These are phyloP conservation scores for Pitta sordida DNA, from an alignment of 2,113 vertebrate species.

Conservation along the genomic window DNA sequence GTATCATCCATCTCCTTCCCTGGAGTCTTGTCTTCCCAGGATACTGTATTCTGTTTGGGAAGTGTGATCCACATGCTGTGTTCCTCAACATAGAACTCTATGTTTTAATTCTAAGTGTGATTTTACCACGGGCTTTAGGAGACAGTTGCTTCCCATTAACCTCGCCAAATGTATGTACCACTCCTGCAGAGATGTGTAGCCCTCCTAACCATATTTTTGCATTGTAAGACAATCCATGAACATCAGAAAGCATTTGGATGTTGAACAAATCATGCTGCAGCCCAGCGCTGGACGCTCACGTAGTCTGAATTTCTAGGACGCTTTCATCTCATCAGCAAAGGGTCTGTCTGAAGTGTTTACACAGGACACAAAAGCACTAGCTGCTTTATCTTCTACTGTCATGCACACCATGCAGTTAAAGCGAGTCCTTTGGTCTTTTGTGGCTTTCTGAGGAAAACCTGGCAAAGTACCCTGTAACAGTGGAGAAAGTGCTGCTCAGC, in stretches of 20 bases:
- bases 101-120: not conserved
- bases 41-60: not conserved
- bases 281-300: not conserved
- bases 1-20: not conserved
- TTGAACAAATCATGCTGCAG: not conserved
- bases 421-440: not conserved
- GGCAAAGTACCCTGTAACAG: not conserved
- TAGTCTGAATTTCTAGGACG: not conserved
- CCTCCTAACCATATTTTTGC: not conserved
- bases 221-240: not conserved
- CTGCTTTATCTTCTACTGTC: not conserved
- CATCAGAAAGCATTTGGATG: not conserved
- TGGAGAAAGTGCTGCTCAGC: accelerated
- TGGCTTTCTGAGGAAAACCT: not conserved
- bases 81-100: not conserved
- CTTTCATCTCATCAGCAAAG: not conserved
- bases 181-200: not conserved
- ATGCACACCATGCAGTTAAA: accelerated
- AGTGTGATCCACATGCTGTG: not conserved
- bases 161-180: not conserved
- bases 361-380: not conserved
- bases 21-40: not conserved
- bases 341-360: not conserved
- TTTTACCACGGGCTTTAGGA: not conserved
- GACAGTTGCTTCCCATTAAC: not conserved